Evolutionary conservation across 2,797 vertebrate genomes (phyloP).

Genomic region (Peromyscus melanophrys): DNA sequence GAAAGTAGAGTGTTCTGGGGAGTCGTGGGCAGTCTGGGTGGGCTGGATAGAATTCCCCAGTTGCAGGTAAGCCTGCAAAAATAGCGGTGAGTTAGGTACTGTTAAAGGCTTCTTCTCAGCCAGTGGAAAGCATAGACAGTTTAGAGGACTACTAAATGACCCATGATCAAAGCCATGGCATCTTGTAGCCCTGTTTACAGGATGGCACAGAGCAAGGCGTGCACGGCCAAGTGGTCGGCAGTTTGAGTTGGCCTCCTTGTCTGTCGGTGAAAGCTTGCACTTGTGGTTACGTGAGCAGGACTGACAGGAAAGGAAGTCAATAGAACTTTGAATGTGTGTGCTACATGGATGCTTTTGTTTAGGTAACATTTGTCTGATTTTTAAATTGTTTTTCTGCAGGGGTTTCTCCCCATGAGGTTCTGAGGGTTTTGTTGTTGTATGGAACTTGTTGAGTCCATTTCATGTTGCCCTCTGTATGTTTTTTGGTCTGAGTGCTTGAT

Average conservation of each 20-base stretch:
- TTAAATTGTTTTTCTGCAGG: slow-evolving; percentile 47
- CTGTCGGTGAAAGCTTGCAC: neutral
- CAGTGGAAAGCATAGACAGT: neutral
- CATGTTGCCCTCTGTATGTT: neutral
- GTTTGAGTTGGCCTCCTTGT: neutral
- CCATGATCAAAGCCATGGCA: neutral
- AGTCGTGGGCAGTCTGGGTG: neutral
- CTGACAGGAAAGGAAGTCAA: slow-evolving; percentile 23
- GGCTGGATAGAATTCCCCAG: neutral
- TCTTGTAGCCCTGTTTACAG: neutral
- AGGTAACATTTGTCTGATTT: slow-evolving; percentile 53
- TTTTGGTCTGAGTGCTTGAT: neutral
- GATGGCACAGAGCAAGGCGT: neutral
- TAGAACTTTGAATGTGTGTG: neutral
- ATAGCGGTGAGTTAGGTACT: neutral
- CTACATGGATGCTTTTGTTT: neutral
- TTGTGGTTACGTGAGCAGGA: neutral
- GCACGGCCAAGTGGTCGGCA: neutral
- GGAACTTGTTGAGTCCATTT: neutral
- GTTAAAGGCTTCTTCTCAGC: slow-evolving; percentile 9
- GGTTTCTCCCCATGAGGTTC: neutral
- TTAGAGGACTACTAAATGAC: neutral
- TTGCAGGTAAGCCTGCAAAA: slow-evolving; percentile 31
- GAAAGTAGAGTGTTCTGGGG: neutral
- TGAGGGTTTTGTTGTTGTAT: neutral